Conservation (phyloP, 2,797 vertebrate genomes). For the Pseudocheirus occidentalis region DNA sequence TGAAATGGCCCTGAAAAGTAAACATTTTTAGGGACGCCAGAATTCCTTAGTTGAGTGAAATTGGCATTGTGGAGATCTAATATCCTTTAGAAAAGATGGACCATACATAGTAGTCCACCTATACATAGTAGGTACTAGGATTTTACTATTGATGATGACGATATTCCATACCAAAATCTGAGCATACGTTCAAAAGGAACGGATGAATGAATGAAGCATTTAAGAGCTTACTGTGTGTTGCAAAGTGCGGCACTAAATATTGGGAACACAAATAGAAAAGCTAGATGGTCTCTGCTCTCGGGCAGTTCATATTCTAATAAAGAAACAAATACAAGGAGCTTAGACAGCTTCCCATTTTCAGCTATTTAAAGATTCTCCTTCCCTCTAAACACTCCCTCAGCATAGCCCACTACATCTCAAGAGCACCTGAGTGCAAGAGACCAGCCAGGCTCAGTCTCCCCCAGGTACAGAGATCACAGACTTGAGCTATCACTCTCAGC, state of each 20-base stretch:
- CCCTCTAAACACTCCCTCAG: neutral
- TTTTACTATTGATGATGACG: neutral
- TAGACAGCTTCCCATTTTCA: neutral
- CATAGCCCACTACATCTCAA: neutral
- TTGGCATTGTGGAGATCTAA: neutral
- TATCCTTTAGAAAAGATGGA: neutral
- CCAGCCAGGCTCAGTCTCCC: neutral
- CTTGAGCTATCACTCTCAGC: neutral
- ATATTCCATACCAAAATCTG: neutral
- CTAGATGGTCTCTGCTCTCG: neutral
- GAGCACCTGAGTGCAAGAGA: neutral
- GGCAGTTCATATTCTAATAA: neutral
- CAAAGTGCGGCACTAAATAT: neutral
- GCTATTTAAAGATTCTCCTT: neutral
- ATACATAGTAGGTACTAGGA: neutral
- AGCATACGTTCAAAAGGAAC: neutral
- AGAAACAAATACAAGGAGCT: neutral
- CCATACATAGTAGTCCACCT: neutral
- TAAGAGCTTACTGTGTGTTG: neutral
- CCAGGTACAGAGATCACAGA: neutral
- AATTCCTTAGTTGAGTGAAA: slow-evolving; percentile 37
- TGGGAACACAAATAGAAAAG: neutral
- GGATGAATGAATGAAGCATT: neutral
- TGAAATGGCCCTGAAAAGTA: slow-evolving; percentile 30
- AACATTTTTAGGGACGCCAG: neutral